Base-by-base conservation (phyloP, 2,797 vertebrate genomes). In the Oryzias dopingdopingensis region DNA sequence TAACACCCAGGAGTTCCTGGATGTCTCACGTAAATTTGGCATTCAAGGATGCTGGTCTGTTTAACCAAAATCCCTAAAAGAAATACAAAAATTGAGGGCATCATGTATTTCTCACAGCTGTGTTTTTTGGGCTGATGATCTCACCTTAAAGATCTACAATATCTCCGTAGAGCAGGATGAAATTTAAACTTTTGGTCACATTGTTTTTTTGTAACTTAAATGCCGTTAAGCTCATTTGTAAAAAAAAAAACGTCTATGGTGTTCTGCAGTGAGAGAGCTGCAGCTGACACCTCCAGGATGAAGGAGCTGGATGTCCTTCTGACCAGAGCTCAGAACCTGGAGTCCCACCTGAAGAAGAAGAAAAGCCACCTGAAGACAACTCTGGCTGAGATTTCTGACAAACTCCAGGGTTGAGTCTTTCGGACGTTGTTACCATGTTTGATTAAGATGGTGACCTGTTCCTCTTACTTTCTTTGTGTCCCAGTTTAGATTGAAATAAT, bases 271-370 rank as follows among this genome's bases (percentile, higher is more conserved):
- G 88, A 89, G 61, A 81, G 82, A 75, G 86, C 84, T 14, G 73
- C 69, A 17, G 70, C 76, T 6, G 91, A 92, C 37, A 74, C 70
- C 0, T 60, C 72, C 7, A 83, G 86, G 80, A 77, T 91, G 57
- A 78, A 77, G 61, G 77, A 91, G 55, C 78, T 93, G 80, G 83
- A 89, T 22, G 72, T 56, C 15, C 76, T 92, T 65, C 41, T 92
- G 73, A 72, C 32, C n/a, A 82, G 91, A 59, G 89, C 90, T 32
- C 53, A 54, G 59, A 72, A 56, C 59, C 65, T 92, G 5, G 87
- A 91, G 70, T 67, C 73, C n/a, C 67, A 78, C 47, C 83, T 92
- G 0, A 90, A 73, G 56, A 87, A 90, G 52, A 92, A 90, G 77
- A 93, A 92, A 68, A 76, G 60, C 1, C 83, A 65, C 5, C 82